Evolutionary conservation across 2,113 vertebrate genomes (phyloP).

Genomic region (Oncorhynchus mykiss): DNA sequence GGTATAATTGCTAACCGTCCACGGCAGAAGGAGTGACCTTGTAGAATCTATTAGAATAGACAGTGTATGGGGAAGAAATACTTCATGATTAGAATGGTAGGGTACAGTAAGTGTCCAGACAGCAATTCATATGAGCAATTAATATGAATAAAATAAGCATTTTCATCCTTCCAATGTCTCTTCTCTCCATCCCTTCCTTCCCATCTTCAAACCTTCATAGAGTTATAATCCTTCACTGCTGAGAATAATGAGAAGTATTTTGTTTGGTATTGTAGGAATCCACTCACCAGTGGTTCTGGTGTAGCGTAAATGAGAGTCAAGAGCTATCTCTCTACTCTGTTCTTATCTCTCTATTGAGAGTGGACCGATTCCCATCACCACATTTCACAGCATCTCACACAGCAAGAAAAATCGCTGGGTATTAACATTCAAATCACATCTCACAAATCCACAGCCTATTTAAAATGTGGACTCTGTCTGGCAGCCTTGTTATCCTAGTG

Average conservation of each 20-base stretch:
- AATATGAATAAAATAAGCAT: not conserved
- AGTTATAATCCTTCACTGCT: slow-evolving; percentile 44
- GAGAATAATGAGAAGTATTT: slow-evolving; percentile 52
- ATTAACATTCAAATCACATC: slow-evolving; percentile 58
- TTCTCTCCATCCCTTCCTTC: slow-evolving; percentile 4
- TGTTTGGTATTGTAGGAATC: slow-evolving; percentile 65
- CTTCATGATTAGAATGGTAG: not conserved
- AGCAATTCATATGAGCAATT: not conserved
- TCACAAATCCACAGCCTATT: slow-evolving; percentile 34
- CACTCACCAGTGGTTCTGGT: slow-evolving; percentile 47
- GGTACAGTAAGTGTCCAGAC: not conserved
- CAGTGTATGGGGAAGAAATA: not conserved
- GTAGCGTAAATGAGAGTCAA: slow-evolving; percentile 52
- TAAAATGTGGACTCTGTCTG: not conserved
- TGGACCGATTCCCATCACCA: slow-evolving; percentile 34
- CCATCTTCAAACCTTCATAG: slow-evolving; percentile 4
- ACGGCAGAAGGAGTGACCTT: not conserved
- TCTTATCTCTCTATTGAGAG: slow-evolving; percentile 48
- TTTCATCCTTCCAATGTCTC: not conserved
- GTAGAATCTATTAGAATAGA: not conserved
- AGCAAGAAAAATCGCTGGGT: slow-evolving; percentile 37
- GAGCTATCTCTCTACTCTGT: slow-evolving; percentile 48
- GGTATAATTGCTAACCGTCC: not conserved
- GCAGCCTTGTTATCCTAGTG: no score
- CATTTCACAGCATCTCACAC: slow-evolving; percentile 52